phyloP scores from a whole-genome alignment of 2,888 invertebrate genomes.

The Ctenicera cuprea region DNA sequence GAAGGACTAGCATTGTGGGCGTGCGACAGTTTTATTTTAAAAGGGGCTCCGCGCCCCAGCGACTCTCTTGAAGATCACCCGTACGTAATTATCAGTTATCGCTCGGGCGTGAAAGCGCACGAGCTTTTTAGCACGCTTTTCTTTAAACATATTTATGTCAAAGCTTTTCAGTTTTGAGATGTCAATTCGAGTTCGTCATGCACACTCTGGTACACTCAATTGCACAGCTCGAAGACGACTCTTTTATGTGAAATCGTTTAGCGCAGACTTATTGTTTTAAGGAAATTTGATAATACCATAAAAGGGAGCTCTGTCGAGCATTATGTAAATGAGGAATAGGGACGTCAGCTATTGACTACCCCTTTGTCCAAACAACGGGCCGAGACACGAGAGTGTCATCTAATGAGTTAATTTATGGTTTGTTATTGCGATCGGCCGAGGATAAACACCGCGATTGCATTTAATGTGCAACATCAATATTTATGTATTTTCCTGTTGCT shows the following conservation, averaged over 20 bases:
- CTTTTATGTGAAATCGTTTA: conserved; percentile 48
- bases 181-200: conserved; percentile 68
- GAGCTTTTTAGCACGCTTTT: conserved; percentile 70
- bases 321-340: conserved; percentile 68
- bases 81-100: conserved; percentile 73
- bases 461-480: conserved; percentile 71
- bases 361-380: conserved; percentile 70
- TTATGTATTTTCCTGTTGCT: conserved; percentile 65
- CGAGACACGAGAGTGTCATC: conserved; percentile 66
- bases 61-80: conserved; percentile 72
- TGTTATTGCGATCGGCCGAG: conserved; percentile 69
- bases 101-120: conserved; percentile 69
- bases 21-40: conserved; percentile 71
- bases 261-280: conserved; percentile 51
- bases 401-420: conserved; percentile 72
- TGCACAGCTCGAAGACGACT: conserved; percentile 52
- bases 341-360: conserved; percentile 66
- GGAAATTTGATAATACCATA: conserved; percentile 49
- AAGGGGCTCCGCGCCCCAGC: conserved; percentile 57
- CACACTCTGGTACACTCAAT: conserved; percentile 62
- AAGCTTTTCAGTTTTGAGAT: conserved; percentile 69
- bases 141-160: conserved; percentile 72
- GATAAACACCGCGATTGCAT: conserved; percentile 66
- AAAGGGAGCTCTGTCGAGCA: conserved; percentile 58
- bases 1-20: conserved; percentile 68